Conservation (phyloP, 2,888 invertebrate genomes). For the Temnothorax unifasciatus region DNA sequence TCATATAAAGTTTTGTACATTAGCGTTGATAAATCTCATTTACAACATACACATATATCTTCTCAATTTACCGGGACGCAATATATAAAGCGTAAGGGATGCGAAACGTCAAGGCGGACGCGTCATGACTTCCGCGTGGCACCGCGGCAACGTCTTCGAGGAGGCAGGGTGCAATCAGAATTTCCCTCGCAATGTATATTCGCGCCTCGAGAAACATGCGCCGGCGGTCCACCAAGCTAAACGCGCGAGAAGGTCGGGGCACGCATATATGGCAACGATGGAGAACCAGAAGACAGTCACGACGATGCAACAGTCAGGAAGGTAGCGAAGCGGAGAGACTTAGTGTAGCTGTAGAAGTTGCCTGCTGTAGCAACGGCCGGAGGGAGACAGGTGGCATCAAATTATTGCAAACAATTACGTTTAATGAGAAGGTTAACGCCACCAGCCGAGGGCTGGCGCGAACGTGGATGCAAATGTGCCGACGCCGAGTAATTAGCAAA, state of each 20-base stretch:
- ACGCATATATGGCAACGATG: constrained; percentile 27
- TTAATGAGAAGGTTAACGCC: constrained; percentile 85
- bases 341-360: constrained; percentile 61
- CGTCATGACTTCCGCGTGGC: constrained; percentile 16
- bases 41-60: constrained; percentile 19
- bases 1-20: background rate
- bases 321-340: constrained; percentile 57
- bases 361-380: constrained; percentile 65
- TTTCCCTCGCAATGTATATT: constrained; percentile 49
- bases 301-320: constrained; percentile 66
- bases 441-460: constrained; percentile 75
- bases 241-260: constrained; percentile 15
- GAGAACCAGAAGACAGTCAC: constrained; percentile 56
- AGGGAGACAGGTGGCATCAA: constrained; percentile 82
- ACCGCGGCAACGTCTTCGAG: constrained; percentile 37
- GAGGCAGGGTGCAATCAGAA: constrained; percentile 61
- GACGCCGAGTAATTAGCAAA: constrained; percentile 83
- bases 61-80: constrained; percentile 33
- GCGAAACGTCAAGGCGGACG: constrained; percentile 1
- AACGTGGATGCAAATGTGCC: constrained; percentile 82
- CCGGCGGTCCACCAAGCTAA: constrained; percentile 15
- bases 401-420: constrained; percentile 85
- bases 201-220: constrained; percentile 1
- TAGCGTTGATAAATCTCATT: constrained; percentile 36
- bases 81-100: background rate